These are phyloP conservation scores for Drosophila paulistorum DNA, from an alignment of 1,140 invertebrate genomes.

Conservation along the genomic window DNA sequence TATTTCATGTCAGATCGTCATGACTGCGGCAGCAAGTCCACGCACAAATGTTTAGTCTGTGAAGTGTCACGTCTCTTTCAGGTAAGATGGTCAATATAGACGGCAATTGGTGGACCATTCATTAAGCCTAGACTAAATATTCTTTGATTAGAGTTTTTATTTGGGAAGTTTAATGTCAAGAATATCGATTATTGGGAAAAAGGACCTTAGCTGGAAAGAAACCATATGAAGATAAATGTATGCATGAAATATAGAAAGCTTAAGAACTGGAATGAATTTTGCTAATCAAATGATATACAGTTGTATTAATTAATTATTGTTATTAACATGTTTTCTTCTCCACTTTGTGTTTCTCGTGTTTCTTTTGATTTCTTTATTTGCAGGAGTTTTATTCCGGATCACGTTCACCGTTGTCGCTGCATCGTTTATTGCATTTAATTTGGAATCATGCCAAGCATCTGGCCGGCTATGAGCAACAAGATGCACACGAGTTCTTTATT, in stretches of 20 bases:
- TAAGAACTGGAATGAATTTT: neutral
- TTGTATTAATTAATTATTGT: no score
- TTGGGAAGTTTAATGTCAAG: no score
- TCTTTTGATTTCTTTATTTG: neutral
- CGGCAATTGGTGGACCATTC: no score
- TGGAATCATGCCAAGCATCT: constrained; percentile 98
- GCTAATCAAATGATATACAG: no score
- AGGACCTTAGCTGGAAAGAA: no score
- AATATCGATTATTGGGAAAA: no score
- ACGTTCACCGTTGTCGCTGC: constrained; percentile 93
- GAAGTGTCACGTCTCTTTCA: constrained; percentile 94
- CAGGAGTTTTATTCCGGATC: constrained; percentile 96
- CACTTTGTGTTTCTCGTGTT: constrained; percentile 7
- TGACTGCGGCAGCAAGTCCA: constrained; percentile 88
- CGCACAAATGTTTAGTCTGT: constrained; percentile 93
- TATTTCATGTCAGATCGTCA: constrained; percentile 98
- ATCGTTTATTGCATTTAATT: constrained; percentile 95
- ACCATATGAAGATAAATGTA: no score
- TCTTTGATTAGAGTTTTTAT: no score
- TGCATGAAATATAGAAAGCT: neutral
- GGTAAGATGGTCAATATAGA: constrained; percentile 56
- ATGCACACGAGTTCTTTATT: constrained; percentile 99
- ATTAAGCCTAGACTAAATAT: no score
- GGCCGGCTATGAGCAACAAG: constrained; percentile 98
- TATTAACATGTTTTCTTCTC: neutral